Evolutionary conservation across 2,888 invertebrate species (phyloP), one percentile per base, ranked within the genome.

Genomic region (Acleris cristana): DNA sequence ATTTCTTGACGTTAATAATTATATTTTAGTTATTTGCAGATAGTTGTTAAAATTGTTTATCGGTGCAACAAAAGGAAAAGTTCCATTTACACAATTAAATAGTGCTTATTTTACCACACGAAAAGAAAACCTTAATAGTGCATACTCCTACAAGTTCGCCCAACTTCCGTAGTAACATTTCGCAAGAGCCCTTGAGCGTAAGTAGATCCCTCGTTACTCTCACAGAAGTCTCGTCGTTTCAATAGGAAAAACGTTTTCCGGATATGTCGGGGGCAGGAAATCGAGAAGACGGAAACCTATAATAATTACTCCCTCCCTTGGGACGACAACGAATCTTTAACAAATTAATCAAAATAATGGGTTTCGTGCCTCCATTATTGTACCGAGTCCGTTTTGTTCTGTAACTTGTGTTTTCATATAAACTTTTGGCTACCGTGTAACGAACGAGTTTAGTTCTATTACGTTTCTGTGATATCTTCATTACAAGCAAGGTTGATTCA

Each of bases 211-310:
- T 51, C 51, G 21, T 63, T 63, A 44, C 40, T 61, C 56, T 51
- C 54, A 34, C n/a, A 8, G 53, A 3, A 23, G 40, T n/a, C 23
- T 49, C 26, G 23, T 10, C 14, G 18, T 40, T 63, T 56, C 44
- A 44, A 60, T 65, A 55, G 44, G 49, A 65, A 52, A 57, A 64
- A 26, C 49, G 51, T 65, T 60, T 65, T 52, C 55, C 45, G 61
- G 60, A 30, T 51, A 56, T 45, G 61, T 61, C n/a, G 55, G 55
- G n/a, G 51, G 49, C 56, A 61, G 65, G 65, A 56, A 65, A 65
- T 61, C n/a, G 56, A 61, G 26, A 51, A 26, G 30, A 51, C 44
- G 55, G 61, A 61, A 65, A 51, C 59, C 60, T 61, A 56, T 19
- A 61, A 65, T 65, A 61, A 65, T 65, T 65, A 65, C 40, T 19